Evolutionary conservation across 2,888 invertebrate genomes (phyloP), one percentile per base, ranked within the genome.

Genomic region (Druceiella hillmani): DNA sequence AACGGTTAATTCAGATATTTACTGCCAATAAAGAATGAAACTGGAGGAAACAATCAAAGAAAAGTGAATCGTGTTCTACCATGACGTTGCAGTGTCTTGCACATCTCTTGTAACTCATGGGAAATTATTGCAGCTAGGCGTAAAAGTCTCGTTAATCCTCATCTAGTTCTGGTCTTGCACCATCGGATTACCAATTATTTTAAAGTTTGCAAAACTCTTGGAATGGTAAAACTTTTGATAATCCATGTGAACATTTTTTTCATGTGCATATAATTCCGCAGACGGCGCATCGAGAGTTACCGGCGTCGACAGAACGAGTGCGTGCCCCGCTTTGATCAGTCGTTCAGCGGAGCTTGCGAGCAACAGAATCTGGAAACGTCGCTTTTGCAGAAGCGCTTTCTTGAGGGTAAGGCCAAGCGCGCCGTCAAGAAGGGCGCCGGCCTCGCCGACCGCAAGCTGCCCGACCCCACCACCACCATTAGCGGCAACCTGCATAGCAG

Each of bases 311-410:
- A 93, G 61, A 84, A 76, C 50, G 88, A 88, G 58, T 87, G 87
- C 60, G 83, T 85, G 58, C 89, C 90, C 44, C 78, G 91, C 45
- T 92, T 87, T 68, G 89, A 90, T 59, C 88, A 88, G 59, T 84
- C 88, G 47, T 87, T 89, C 64, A 87, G 78, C 58, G 87, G 87
- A 25, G 76, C 87, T 44, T 88, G 88, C 69, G 92, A 93, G 57
- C 91, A 91, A 61, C 90, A 93, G 61, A 82, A 87, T 53, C 81
- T 91, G 66, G 92, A 93, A 63, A 92, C 93, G 22, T 75, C 83
- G 51, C 80, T 87, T 48, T 74, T 94, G 46, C 88, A 90, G 62
- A 91, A 93, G 65, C 79, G 89, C 47, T 93, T 84, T 65, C 76
- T 92, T 53, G 94, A 94, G 66, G 86, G 85, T 61, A 93, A 91